These are phyloP conservation scores for Odontomyia ornata DNA, from an alignment of 2,888 invertebrate species.

Conservation along the genomic window DNA sequence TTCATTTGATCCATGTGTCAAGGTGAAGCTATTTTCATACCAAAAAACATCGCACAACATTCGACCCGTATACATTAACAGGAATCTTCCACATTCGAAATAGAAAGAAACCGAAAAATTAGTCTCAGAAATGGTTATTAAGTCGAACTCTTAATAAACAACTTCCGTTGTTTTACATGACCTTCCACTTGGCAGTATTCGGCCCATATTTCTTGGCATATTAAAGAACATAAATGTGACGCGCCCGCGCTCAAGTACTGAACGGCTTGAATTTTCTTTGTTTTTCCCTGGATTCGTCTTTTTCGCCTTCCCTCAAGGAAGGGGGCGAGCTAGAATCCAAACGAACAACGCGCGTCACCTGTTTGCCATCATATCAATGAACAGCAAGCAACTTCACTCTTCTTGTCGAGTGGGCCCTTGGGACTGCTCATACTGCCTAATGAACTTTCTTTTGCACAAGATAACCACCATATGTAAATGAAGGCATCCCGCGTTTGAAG, in stretches of 20 bases:
- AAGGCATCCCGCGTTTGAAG: not conserved
- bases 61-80: not conserved
- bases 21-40: constrained; percentile 21
- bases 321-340: not conserved
- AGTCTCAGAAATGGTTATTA: constrained; percentile 35
- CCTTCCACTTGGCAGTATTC: constrained; percentile 34
- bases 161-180: constrained; percentile 42
- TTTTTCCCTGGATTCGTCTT: not conserved
- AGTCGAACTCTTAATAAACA: constrained; percentile 33
- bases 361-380: constrained; percentile 44
- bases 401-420: constrained; percentile 28
- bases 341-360: constrained; percentile 34
- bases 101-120: not conserved
- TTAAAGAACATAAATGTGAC: constrained; percentile 17
- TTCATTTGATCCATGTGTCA: constrained; percentile 8
- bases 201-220: constrained; percentile 16
- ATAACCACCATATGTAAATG: constrained; percentile 15
- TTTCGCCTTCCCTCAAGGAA: not conserved
- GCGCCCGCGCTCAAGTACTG: not conserved
- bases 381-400: not conserved
- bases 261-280: constrained; percentile 29
- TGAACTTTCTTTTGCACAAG: constrained; percentile 31
- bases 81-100: not conserved
- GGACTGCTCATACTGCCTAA: constrained; percentile 26
- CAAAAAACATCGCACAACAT: not conserved